Evolutionary conservation across 1,140 invertebrate genomes (phyloP).

Genomic region (Drosophila arawakana): DNA sequence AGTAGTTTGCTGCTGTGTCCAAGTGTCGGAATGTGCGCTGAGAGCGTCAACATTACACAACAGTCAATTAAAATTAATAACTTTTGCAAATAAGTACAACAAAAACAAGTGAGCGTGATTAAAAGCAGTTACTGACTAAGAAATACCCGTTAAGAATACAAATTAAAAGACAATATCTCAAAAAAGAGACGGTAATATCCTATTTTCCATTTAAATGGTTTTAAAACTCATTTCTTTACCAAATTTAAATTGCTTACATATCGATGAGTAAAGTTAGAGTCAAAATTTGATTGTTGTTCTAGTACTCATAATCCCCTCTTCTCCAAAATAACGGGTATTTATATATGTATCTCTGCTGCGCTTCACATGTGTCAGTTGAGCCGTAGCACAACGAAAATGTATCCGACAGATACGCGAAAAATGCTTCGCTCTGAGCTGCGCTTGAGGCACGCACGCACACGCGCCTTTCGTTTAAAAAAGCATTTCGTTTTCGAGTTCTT

Average conservation of each 20-base stretch:
- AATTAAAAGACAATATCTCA: no score
- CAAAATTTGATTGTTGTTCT: no score
- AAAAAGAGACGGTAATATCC: no score
- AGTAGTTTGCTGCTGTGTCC: constrained; percentile 57
- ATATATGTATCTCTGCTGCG: constrained; percentile 26
- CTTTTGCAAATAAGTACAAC: constrained; percentile 65
- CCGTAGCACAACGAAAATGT: constrained; percentile 61
- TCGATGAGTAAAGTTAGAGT: no score
- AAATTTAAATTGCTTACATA: no score
- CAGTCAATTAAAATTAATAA: constrained; percentile 82
- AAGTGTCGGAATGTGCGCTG: constrained; percentile 62
- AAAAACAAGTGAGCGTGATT: constrained; percentile 22
- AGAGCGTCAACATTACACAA: constrained; percentile 76
- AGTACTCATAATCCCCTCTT: no score
- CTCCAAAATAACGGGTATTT: not conserved
- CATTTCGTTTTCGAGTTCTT: constrained; percentile 39
- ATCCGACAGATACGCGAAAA: constrained; percentile 72
- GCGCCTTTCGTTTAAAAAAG: constrained; percentile 68
- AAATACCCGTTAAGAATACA: not conserved
- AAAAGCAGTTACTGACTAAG: not conserved
- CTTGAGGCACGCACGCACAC: constrained; percentile 73
- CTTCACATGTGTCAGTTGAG: constrained; percentile 65
- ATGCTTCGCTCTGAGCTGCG: constrained; percentile 42
- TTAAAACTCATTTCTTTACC: no score
- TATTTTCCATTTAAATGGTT: no score